Evolutionary conservation across 2,888 invertebrate species (phyloP), one percentile per base, ranked within the genome.

Genomic region (Seira musarum): DNA sequence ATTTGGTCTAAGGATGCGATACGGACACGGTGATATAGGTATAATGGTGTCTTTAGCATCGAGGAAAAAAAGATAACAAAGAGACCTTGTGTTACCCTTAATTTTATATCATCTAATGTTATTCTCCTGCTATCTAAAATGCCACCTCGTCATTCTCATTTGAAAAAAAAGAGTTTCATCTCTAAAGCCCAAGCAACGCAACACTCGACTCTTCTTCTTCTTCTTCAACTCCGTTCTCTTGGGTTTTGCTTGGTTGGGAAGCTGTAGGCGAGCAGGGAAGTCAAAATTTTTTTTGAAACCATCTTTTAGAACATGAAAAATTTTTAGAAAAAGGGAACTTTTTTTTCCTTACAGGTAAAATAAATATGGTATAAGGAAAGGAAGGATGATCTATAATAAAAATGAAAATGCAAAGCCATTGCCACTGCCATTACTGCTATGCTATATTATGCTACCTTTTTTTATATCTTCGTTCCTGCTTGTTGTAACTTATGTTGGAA

Each of bases 1-100:
- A 53, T 13, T 13, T n/a, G 53, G 53, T 53, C 3, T 53, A 53
- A n/a, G 15, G 15, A 13, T 53, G 15, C n/a, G 53, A 13, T 53
- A 13, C 13, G 6, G 13, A 13, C 6, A 6, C 13, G 40, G 40
- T 40, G 40, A 13, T 40, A 13, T 6, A 8, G 40, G 40, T 40
- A 8, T n/a, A 8, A 30, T 8, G 30, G 53, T 53, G 53, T 53
- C 53, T 53, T 3, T 53, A 53, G 15, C 53, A 53, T 53, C 53
- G 17, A 53, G 53, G 13, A 13, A 53, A 53, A 53, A 53, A 8
- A 13, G 53, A 53, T 53, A 53, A 53, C 53, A 53, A 53, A 53
- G 53, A 72, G 72, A 72, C 72, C 72, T 72, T 72, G 72, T 53
- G 65, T 49, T 72, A 72, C 72, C 64, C 63, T 72, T 53, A 53